phyloP scores from a whole-genome alignment of 2,888 invertebrate species.

The Kuschelorhynchus macadamiae region DNA sequence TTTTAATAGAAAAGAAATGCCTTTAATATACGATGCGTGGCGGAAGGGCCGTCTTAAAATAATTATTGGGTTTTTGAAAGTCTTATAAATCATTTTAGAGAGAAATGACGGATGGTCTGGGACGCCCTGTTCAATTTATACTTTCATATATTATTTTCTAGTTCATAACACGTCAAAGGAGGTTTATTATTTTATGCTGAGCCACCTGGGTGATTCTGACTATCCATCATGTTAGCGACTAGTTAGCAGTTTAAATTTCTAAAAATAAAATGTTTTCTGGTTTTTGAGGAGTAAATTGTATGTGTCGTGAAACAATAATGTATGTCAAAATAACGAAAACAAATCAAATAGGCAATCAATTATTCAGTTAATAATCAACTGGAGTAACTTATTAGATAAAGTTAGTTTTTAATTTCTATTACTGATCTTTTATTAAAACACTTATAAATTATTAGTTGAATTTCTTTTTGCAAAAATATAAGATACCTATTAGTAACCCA shows the following conservation, averaged over 20 bases:
- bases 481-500: too few species aligned
- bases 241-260: not conserved
- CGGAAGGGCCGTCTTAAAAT: conserved; percentile 28
- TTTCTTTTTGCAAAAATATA: too few species aligned
- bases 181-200: conserved; percentile 21
- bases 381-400: too few species aligned
- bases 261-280: too few species aligned
- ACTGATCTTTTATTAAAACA: too few species aligned
- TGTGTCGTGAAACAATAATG: too few species aligned
- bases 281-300: too few species aligned
- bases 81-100: conserved; percentile 34
- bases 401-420: too few species aligned
- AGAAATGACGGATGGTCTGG: conserved; percentile 32
- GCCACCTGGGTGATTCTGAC: conserved; percentile 15
- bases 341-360: too few species aligned
- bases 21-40: not conserved
- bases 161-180: conserved; percentile 19
- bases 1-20: conserved; percentile 1
- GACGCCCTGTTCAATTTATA: conserved; percentile 20
- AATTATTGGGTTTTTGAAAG: conserved; percentile 29
- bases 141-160: conserved; percentile 29
- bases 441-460: too few species aligned
- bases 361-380: too few species aligned
- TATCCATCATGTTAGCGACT: not conserved
- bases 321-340: too few species aligned